These are phyloP conservation scores for Caenorhabditis angaria DNA, from an alignment of 2,888 invertebrate genomes.

Conservation along the genomic window DNA sequence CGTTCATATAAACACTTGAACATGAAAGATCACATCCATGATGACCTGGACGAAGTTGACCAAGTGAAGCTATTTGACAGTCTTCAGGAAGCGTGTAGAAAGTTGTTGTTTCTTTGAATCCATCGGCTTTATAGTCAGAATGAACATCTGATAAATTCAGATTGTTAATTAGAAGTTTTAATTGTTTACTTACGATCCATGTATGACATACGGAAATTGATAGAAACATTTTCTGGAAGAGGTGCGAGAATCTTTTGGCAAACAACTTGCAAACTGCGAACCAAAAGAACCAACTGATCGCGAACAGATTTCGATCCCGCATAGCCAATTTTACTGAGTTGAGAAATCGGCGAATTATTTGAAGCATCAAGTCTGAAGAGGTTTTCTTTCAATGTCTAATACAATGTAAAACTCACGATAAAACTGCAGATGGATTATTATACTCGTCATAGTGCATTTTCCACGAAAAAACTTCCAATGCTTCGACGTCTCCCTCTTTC, in stretches of 20 bases:
- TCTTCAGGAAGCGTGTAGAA: slow-evolving; percentile 11
- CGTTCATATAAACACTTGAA: slow-evolving; percentile 13
- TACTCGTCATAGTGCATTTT: slow-evolving; percentile 18
- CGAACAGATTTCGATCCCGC: slow-evolving; percentile 7
- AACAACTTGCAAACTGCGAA: slow-evolving; percentile 13
- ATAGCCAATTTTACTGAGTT: slow-evolving; percentile 6
- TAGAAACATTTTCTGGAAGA: slow-evolving; percentile 6
- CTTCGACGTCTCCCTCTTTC: slow-evolving; percentile 10
- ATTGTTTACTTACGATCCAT: slow-evolving; percentile 5
- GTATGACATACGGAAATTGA: slow-evolving; percentile 13
- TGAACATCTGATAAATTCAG: slow-evolving; percentile 7
- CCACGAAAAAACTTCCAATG: slow-evolving; percentile 24
- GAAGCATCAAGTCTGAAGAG: neutral
- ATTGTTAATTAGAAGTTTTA: neutral
- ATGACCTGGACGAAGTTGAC: slow-evolving; percentile 22
- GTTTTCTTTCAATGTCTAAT: neutral
- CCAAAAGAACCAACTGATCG: slow-evolving; percentile 17
- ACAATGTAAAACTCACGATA: neutral
- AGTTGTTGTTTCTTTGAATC: slow-evolving; percentile 6
- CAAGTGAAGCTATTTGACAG: slow-evolving; percentile 11
- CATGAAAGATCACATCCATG: slow-evolving; percentile 17
- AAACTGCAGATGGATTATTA: slow-evolving; percentile 6
- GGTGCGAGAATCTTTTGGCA: slow-evolving; percentile 13
- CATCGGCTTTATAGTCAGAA: slow-evolving; percentile 1
- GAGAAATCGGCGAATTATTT: neutral